phyloP scores from a whole-genome alignment of 2,888 invertebrate genomes.

The Clusia tigrina region DNA sequence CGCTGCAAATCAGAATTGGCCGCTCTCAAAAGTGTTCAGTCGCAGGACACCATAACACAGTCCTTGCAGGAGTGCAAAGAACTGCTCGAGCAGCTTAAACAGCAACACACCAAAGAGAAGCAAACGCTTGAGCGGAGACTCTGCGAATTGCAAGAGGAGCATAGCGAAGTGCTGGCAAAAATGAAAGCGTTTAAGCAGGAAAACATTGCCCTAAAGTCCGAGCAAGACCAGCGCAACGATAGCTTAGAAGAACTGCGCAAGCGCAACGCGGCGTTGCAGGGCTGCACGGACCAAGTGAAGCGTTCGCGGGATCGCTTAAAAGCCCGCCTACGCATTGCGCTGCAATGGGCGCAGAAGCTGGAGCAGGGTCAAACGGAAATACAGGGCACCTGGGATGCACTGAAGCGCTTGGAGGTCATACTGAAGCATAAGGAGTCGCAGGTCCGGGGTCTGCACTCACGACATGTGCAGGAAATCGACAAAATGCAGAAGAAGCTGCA shows the following conservation, averaged over 20 bases:
- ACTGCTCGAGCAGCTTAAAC: constrained; percentile 78
- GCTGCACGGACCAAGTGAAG: constrained; percentile 52
- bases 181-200: constrained; percentile 34
- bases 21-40: constrained; percentile 43
- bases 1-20: constrained; percentile 60
- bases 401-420: constrained; percentile 58
- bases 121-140: constrained; percentile 66
- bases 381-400: constrained; percentile 58
- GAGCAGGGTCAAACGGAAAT: constrained; percentile 57
- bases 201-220: constrained; percentile 42
- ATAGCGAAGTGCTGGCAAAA: constrained; percentile 27
- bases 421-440: constrained; percentile 63
- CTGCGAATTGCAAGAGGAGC: constrained; percentile 34
- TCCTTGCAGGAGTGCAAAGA: constrained; percentile 79
- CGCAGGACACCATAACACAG: constrained; percentile 66
- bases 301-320: constrained; percentile 59
- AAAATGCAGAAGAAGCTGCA: constrained; percentile 56
- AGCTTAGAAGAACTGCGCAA: constrained; percentile 41
- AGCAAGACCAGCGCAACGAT: constrained; percentile 40
- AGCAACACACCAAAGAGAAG: constrained; percentile 75
- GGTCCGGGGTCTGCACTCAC: constrained; percentile 57
- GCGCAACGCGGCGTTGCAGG: constrained; percentile 45
- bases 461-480: constrained; percentile 58
- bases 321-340: constrained; percentile 57
- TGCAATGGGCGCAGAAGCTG: constrained; percentile 61